These are phyloP conservation scores for Trachymyrmex septentrionalis DNA, from an alignment of 1,140 invertebrate species.

Conservation along the genomic window DNA sequence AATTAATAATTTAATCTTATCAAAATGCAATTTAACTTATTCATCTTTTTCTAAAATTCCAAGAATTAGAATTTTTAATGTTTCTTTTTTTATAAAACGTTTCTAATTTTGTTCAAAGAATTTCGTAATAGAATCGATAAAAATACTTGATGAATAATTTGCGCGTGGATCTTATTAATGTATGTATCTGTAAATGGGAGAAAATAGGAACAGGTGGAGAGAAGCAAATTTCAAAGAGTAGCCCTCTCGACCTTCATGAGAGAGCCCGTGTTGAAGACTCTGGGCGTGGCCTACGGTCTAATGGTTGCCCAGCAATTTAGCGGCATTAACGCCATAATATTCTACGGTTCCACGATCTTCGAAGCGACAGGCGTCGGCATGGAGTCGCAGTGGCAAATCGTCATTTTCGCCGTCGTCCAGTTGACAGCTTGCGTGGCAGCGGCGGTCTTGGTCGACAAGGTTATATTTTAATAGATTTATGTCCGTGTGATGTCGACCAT, in stretches of 20 bases:
- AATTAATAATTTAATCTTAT: too few relatives aligned
- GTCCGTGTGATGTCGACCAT: slow-evolving; percentile 15
- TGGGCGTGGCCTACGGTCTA: slow-evolving; percentile 75
- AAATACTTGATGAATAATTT: background rate
- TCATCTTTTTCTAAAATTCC: too few relatives aligned
- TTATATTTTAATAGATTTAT: slow-evolving; percentile 53
- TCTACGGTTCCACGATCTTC: slow-evolving; percentile 90
- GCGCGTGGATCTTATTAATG: background rate
- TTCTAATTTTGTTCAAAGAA: background rate
- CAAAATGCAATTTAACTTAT: too few relatives aligned
- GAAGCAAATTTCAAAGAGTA: background rate
- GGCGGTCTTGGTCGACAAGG: slow-evolving; percentile 89
- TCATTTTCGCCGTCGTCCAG: slow-evolving; percentile 92
- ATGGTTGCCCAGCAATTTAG: slow-evolving; percentile 91
- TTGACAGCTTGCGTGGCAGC: slow-evolving; percentile 90
- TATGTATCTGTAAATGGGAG: slow-evolving; percentile 13
- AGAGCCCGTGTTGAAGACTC: slow-evolving; percentile 66
- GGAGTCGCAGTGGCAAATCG: slow-evolving; percentile 83
- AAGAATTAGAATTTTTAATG: background rate
- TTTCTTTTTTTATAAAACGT: background rate
- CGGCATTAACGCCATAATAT: slow-evolving; percentile 94
- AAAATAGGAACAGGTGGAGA: slow-evolving; percentile 55
- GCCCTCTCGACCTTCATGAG: slow-evolving; percentile 51
- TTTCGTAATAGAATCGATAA: background rate
- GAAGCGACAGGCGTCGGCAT: slow-evolving; percentile 81